Evolutionary conservation across 2,797 vertebrate genomes (phyloP).

Genomic region (Rhinogobio ventralis): DNA sequence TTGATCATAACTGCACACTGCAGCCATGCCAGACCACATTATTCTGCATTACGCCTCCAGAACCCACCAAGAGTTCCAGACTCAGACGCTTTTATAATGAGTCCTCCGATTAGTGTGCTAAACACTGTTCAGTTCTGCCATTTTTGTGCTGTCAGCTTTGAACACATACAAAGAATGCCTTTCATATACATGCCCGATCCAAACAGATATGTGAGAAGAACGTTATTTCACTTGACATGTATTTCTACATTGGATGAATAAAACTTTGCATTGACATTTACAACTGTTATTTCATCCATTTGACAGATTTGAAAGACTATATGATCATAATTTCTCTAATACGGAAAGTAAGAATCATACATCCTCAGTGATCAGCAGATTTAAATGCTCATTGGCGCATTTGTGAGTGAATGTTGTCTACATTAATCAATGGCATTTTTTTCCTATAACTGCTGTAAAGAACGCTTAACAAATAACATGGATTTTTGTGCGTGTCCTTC

Average conservation of each 20-base stretch:
- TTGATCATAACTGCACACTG: conserved; percentile 59
- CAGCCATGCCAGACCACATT: conserved; percentile 57
- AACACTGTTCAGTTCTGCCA: conserved; percentile 10
- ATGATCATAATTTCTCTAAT: background rate
- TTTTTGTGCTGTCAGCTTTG: conserved; percentile 26
- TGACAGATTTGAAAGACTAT: conserved; percentile 15
- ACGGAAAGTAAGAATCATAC: conserved; percentile 19
- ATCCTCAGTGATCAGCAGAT: conserved; percentile 34
- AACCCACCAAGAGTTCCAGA: conserved; percentile 41
- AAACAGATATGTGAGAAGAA: conserved; percentile 3
- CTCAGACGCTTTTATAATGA: conserved; percentile 51
- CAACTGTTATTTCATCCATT: conserved; percentile 13
- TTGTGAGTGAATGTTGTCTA: conserved; percentile 35
- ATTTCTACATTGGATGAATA: conserved; percentile 20
- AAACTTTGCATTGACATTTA: conserved; percentile 25
- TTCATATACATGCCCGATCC: conserved; percentile 41
- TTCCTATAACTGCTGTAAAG: conserved; percentile 37
- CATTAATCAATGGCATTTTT: conserved; percentile 49
- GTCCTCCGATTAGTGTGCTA: conserved; percentile 28
- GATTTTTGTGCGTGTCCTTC: conserved; percentile 37
- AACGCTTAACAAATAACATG: conserved; percentile 50
- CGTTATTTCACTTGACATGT: background rate
- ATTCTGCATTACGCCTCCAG: conserved; percentile 54
- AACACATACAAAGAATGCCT: conserved; percentile 33
- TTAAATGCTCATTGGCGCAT: conserved; percentile 23